Evolutionary conservation across 2,113 vertebrate species (phyloP), one percentile per base, ranked within the genome.

Genomic region (Strigops habroptila): DNA sequence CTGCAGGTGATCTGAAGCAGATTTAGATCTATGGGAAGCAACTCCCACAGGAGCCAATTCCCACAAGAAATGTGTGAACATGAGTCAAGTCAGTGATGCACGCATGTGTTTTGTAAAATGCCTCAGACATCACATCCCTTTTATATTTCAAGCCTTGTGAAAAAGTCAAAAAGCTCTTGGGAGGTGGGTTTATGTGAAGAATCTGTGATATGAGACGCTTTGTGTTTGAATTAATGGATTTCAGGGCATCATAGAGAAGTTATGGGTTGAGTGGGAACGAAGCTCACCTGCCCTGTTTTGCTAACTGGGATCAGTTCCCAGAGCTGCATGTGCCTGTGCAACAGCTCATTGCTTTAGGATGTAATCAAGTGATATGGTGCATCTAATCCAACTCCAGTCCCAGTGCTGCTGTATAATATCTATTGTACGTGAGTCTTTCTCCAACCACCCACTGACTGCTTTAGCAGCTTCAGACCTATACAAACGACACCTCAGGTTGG

Each of bases 201-300:
- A 24, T 7, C 11, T 0, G 4, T 17, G 53, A 22, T 43, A 13
- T 33, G 51, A 41, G 70, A 9, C 0, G 44, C 39, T 75, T 74
- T 48, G 41, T 11, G 43, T 17, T 51, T 25, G 51, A 25, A 10
- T 44, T 22, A 25, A 23, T 8, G 41, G 41, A 9, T 31, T 33
- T 18, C 0, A 8, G 48, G 48, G 31, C 22, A 3, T 9, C 19
- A 7, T 22, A 12, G 62, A 4, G 3, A 43, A 37, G 9, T 13
- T 18, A 24, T 43, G 52, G 35, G 9, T 28, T 23, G 76, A 43
- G 60, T 10, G 60, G 46, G 39, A 91, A 39, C 3, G 2, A 10
- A 63, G 41, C 23, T 55, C 35, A 4, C 6, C 48, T 31, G 1
- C 18, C 22, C 41, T 3, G 1, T 33, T 41, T 35, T 35, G 17